Conservation (phyloP, 2,888 invertebrate species). For the Agrotis puta region DNA sequence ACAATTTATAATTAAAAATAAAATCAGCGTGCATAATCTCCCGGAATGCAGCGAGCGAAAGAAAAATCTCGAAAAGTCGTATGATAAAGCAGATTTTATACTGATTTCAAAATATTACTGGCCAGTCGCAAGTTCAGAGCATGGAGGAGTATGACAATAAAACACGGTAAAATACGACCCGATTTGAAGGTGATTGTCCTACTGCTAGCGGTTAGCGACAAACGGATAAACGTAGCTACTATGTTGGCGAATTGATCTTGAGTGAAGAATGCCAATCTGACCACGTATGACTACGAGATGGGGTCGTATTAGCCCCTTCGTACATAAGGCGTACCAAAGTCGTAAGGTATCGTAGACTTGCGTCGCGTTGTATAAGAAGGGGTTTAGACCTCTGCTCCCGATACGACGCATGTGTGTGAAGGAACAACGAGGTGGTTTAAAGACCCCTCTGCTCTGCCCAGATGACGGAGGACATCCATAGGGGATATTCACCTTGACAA, state of each 20-base stretch:
- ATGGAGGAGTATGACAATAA: constrained; percentile 43
- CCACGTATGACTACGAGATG: no score
- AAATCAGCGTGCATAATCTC: background rate
- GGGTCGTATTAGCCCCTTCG: no score
- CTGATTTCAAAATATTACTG: constrained; percentile 67
- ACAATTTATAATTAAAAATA: constrained; percentile 28
- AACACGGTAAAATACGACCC: constrained; percentile 49
- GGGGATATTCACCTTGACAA: no score
- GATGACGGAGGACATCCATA: no score
- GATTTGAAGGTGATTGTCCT: background rate
- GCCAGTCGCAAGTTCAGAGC: constrained; percentile 21
- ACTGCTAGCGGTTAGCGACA: background rate
- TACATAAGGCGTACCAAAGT: no score
- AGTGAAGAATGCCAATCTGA: background rate
- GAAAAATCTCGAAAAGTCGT: constrained; percentile 26
- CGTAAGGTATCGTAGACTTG: no score
- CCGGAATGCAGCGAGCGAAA: constrained; percentile 6
- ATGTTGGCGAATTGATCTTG: background rate
- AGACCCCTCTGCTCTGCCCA: no score
- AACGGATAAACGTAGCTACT: background rate
- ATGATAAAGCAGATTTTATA: constrained; percentile 62
- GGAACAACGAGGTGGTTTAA: no score
- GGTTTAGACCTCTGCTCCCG: no score
- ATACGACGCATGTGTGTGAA: no score
- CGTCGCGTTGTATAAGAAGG: no score